These are phyloP conservation scores for Spatula clypeata DNA, from an alignment of 2,797 vertebrate species.

Conservation along the genomic window DNA sequence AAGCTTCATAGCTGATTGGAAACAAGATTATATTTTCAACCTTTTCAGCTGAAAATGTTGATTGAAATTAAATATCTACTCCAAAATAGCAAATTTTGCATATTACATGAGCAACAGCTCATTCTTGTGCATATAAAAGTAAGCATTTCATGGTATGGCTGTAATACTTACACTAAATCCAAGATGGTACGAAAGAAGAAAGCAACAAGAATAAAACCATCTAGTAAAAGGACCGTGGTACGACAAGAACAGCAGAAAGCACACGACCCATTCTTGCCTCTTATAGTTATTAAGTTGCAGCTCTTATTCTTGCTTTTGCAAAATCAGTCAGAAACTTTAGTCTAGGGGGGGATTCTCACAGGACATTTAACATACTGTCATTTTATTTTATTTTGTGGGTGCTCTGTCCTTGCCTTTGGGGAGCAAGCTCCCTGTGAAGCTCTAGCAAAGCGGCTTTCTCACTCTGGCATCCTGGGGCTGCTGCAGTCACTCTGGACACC, in stretches of 20 bases:
- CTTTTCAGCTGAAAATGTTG: neutral
- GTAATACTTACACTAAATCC: neutral
- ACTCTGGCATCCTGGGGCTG: neutral
- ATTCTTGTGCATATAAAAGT: neutral
- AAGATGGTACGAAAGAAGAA: neutral
- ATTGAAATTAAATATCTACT: neutral
- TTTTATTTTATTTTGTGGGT: neutral
- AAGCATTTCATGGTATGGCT: neutral
- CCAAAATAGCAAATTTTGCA: neutral
- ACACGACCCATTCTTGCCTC: neutral
- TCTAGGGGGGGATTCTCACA: neutral
- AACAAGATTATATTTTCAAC: neutral
- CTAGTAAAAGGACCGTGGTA: neutral
- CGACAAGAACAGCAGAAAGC: neutral
- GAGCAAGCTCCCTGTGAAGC: neutral
- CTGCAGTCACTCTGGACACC: rapidly evolving
- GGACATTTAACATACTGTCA: neutral
- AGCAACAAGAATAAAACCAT: neutral
- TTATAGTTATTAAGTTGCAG: neutral
- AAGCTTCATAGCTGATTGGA: neutral
- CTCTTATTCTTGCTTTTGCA: neutral
- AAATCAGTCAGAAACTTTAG: neutral
- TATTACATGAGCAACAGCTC: neutral
- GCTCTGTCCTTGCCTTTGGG: neutral
- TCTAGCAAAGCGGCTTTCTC: neutral